Percentiles rank a stretch among this genome's conserved stretches.
phyloP scores from a whole-genome alignment of 2,888 invertebrate species.

The Meiosimyza platycephala region DNA sequence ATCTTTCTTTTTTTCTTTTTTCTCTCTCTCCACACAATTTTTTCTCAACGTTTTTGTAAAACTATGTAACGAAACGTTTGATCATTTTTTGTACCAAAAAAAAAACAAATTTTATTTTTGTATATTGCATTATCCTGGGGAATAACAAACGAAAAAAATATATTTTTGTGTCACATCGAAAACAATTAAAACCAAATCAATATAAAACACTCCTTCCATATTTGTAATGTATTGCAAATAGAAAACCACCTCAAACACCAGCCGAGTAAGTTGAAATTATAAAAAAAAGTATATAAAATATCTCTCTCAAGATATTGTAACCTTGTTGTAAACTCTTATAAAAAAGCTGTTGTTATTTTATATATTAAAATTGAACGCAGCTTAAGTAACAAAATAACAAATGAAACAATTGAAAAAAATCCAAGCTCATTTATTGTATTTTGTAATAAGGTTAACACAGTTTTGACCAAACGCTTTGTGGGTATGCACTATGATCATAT shows the following conservation, averaged over 20 bases:
- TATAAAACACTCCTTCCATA: slow-evolving; percentile 47
- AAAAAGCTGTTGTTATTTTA: slow-evolving; percentile 24
- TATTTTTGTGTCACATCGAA: slow-evolving; percentile 46
- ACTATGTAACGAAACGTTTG: slow-evolving; percentile 44
- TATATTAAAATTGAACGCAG: slow-evolving; percentile 10
- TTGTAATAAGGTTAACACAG: too few species aligned
- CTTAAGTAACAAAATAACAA: slow-evolving; percentile 9
- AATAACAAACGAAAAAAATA: slow-evolving; percentile 24
- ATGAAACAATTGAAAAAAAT: too few species aligned
- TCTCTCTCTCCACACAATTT: slow-evolving; percentile 49
- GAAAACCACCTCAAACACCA: slow-evolving; percentile 68
- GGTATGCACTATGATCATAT: too few species aligned
- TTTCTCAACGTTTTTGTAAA: slow-evolving; percentile 27
- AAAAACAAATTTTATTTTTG: slow-evolving; percentile 47
- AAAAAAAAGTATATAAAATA: slow-evolving; percentile 24
- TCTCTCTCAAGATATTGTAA: neutral
- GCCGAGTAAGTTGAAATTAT: slow-evolving; percentile 62
- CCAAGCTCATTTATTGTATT: too few species aligned
- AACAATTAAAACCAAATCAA: slow-evolving; percentile 48
- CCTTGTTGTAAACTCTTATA: slow-evolving; percentile 23
- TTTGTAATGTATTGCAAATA: slow-evolving; percentile 58
- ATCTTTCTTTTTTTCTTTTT: slow-evolving; percentile 46
- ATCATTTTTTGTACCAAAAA: slow-evolving; percentile 43
- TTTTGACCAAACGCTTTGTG: too few species aligned
- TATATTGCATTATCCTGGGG: slow-evolving; percentile 48